A percentile compares a stretch with the other conserved stretches of the same genome.
Evolutionary conservation across 2,888 invertebrate species (phyloP).

Genomic region (Stenchaetothrips biformis): DNA sequence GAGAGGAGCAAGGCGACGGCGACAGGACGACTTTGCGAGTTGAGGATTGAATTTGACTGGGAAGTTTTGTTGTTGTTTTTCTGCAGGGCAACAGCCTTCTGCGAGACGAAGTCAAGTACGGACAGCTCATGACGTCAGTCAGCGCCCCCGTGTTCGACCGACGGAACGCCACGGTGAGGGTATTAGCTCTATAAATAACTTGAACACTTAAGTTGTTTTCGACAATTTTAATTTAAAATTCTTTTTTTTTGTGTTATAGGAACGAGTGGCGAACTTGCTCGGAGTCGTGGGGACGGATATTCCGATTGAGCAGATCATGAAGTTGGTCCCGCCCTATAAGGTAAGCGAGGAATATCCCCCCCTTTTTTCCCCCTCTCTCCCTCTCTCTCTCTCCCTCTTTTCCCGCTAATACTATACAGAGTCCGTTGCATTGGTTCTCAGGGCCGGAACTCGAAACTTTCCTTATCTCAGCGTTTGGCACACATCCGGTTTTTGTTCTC

Average conservation of each 20-base stretch:
- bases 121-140: slow-evolving; percentile 87
- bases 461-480: slow-evolving; percentile 2
- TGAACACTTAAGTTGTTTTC: neutral
- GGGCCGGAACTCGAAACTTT: neutral
- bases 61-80: slow-evolving; percentile 30
- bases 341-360: slow-evolving; percentile 48
- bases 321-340: slow-evolving; percentile 91
- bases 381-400: neutral
- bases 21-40: neutral
- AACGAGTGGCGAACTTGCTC: slow-evolving; percentile 82
- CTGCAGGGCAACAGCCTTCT: slow-evolving; percentile 54
- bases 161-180: slow-evolving; percentile 73
- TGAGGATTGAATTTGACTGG: neutral
- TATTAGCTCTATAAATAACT: neutral
- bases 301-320: slow-evolving; percentile 89
- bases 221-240: neutral
- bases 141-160: slow-evolving; percentile 93
- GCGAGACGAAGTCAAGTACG: slow-evolving; percentile 58
- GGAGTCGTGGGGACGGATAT: slow-evolving; percentile 98
- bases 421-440: slow-evolving; percentile 11
- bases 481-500: slow-evolving; percentile 21
- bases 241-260: slow-evolving; percentile 49
- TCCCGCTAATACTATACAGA: neutral
- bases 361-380: neutral
- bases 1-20: too few relatives aligned